Conservation (phyloP, 2,797 vertebrate species). For the Galagoides demidoff region DNA sequence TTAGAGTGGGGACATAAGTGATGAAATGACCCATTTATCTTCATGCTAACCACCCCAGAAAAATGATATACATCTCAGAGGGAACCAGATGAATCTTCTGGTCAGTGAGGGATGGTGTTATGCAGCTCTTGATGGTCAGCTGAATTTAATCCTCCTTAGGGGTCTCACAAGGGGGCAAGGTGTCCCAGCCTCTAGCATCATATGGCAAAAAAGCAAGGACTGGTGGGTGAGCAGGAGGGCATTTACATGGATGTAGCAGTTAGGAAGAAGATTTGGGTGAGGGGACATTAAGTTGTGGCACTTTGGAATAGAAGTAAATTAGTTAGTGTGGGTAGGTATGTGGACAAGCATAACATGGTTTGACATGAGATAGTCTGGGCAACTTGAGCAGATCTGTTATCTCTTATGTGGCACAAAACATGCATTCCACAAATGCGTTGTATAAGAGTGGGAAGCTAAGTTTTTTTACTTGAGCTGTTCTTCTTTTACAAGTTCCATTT, state of each 20-base stretch:
- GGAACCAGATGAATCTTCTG: not conserved
- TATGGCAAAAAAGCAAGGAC: not conserved
- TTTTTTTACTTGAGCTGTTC: slow-evolving; percentile 34
- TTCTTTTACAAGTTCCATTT: not conserved
- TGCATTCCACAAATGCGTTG: slow-evolving; percentile 49
- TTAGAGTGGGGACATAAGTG: not conserved
- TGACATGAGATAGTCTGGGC: not conserved
- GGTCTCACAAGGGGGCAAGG: not conserved
- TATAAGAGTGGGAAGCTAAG: not conserved
- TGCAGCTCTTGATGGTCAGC: not conserved
- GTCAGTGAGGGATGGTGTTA: too few species aligned
- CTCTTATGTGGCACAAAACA: slow-evolving; percentile 1
- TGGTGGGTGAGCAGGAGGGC: not conserved
- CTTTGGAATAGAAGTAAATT: slow-evolving; percentile 48
- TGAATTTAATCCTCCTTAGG: not conserved
- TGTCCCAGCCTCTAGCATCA: not conserved
- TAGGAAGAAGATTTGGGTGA: not conserved
- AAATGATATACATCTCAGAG: not conserved
- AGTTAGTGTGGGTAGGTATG: not conserved
- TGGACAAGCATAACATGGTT: not conserved
- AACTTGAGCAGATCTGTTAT: slow-evolving; percentile 16
- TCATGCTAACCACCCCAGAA: not conserved
- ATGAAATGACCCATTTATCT: not conserved
- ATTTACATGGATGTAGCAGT: not conserved
- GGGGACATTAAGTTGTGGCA: not conserved